Evolutionary conservation across 2,888 invertebrate genomes (phyloP), one percentile per base, ranked within the genome.

Genomic region (Aleiodes testaceus): DNA sequence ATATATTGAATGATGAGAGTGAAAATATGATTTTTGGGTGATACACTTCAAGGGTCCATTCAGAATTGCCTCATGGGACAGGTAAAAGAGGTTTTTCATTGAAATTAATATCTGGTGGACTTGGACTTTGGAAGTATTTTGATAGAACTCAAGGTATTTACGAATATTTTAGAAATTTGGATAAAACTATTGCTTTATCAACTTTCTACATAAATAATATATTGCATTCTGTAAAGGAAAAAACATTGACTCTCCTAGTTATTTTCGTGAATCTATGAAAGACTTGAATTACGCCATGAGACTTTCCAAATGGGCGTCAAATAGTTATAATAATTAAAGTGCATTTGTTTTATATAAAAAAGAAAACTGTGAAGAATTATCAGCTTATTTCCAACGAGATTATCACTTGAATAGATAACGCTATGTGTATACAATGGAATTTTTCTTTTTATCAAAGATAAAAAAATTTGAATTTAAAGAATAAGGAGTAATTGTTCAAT

Each of bases 241-340:
- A 9, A 5, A 1, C 12, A 49, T 49, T 49, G 11, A 9, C 36
- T 26, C 5, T 26, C 5, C 3, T 26, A 26, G 36, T 36, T 36
- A 36, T 36, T 36, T 36, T 36, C 7, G 9, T 2, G 36, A 36
- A 9, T 36, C 14, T 53, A 26, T 53, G 6, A 36, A 59, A 18
- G 16, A 18, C 14, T 59, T 42, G 59, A 59, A 59, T 59, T 59
- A 42, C 59, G 36, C 59, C 36, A 55, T 14, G 36, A 59, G 12
- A 53, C 59, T 59, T 59, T 59, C 59, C 59, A 59, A 59, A 59
- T 59, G 59, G 59, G 59, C 59, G 59, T 59, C 20, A 55, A 55
- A 55, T 59, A 6, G 36, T 30, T 36, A 6, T 14, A 42, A 59
- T 59, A 36, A 59, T 59, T 59, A 16, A 12, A 59, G 36, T 42